Evolutionary conservation across 2,113 vertebrate genomes (phyloP).

Genomic region (Pluvialis apricaria): DNA sequence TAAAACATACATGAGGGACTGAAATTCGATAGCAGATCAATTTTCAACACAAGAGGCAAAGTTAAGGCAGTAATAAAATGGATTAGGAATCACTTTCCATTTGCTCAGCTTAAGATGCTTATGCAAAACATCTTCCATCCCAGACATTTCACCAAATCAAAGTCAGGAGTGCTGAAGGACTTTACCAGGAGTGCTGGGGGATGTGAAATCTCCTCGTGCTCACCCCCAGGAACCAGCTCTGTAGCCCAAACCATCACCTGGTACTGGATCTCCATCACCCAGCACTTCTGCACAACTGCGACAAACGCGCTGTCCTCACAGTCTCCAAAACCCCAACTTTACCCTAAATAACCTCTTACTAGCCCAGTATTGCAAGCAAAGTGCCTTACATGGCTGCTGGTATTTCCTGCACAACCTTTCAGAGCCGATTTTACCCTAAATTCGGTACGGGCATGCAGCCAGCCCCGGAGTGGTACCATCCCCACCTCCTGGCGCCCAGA

Average conservation of each 20-base stretch:
- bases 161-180: neutral
- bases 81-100: neutral
- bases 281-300: neutral
- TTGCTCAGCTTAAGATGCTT: neutral
- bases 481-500: neutral
- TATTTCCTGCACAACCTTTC: neutral
- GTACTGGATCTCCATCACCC: neutral
- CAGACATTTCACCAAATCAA: accelerated
- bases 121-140: neutral
- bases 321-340: neutral
- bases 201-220: neutral
- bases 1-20: neutral
- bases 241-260: neutral
- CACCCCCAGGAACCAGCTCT: neutral
- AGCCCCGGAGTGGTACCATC: accelerated
- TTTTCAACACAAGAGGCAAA: neutral
- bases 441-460: accelerated
- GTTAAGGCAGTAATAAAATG: neutral
- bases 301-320: neutral
- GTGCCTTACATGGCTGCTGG: neutral
- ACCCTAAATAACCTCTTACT: neutral
- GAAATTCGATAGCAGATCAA: neutral
- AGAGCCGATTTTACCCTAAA: neutral
- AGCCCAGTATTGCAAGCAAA: neutral
- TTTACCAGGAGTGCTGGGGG: neutral